Evolutionary conservation across 2,888 invertebrate genomes (phyloP), one percentile per base, ranked within the genome.

Genomic region (Dorcus parallelipipedus): DNA sequence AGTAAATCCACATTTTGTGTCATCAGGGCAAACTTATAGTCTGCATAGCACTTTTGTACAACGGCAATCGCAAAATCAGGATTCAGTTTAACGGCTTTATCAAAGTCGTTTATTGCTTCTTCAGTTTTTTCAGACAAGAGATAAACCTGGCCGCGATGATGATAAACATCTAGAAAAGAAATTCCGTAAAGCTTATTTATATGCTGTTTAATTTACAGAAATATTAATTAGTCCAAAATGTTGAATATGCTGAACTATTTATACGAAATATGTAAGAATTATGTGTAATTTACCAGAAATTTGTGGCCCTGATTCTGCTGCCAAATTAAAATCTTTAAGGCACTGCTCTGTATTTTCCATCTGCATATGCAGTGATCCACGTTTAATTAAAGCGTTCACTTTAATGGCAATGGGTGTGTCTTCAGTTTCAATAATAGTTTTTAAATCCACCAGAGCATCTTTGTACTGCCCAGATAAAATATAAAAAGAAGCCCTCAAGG

Each of bases 11-110:
- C 79, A 74, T 77, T 71, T 64, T 75, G 73, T 0, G 65, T 62
- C 56, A 74, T 68, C 65, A 76, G 65, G 0, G 78, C 77, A 56
- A 73, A 71, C 56, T 76, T 85, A 74, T 94, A 95, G 74, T 93
- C 91, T 39, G 90, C 89, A 78, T 94, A 96, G 73, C 92, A 91
- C 78, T 93, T 95, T 76, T 97, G 97, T 53, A 93, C 92, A 67
- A 86, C 88, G 2, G 93, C 92, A 72, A 95, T 87, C 2, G 92
- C 88, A 75, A 93, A 94, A 63, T 90, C 80, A 2, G 95, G 93
- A 71, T 92, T 91, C 26, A 95, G 78, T 67, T 87, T 83, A 4
- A 93, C 88, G 33, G 95, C 91, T 72, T 86, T 90, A 51, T 90
- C 84, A 78, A 95, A 95, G 77, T 97, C 93, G 10, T 81, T 76